Conservation (phyloP, 2,888 invertebrate species). For the Apoda limacodes region DNA sequence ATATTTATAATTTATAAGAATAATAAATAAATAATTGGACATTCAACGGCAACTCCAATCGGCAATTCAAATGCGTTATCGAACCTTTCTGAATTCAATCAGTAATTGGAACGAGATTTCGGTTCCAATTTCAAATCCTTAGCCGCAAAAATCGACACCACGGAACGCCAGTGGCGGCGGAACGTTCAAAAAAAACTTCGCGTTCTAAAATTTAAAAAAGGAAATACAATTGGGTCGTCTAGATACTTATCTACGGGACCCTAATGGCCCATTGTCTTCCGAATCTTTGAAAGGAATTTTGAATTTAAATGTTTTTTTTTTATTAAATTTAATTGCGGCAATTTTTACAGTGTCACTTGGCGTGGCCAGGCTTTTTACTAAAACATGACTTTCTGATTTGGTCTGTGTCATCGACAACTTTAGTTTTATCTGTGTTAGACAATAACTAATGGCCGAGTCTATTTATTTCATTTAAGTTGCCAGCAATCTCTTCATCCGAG, state of each 20-base stretch:
- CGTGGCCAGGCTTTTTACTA: constrained; percentile 27
- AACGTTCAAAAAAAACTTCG: constrained; percentile 13
- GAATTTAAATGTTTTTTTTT: constrained; percentile 41
- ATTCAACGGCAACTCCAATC: too few relatives aligned
- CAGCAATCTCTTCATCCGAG: too few relatives aligned
- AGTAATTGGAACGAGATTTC: constrained; percentile 21
- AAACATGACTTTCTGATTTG: constrained; percentile 23
- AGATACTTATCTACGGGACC: constrained; percentile 55
- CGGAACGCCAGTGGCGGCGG: constrained; percentile 20
- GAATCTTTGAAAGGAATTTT: constrained; percentile 32
- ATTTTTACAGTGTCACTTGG: constrained; percentile 57
- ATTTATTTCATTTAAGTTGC: too few relatives aligned
- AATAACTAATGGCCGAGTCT: constrained; percentile 16
- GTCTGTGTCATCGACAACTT: constrained; percentile 17
- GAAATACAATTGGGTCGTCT: constrained; percentile 43
- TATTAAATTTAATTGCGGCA: constrained; percentile 55
- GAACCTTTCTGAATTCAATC: constrained; percentile 21
- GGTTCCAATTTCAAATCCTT: constrained; percentile 26
- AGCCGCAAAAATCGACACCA: constrained; percentile 49
- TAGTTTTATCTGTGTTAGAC: constrained; percentile 9
- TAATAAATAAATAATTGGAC: too few relatives aligned
- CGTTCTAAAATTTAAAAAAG: constrained; percentile 35
- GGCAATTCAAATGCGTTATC: constrained; percentile 18
- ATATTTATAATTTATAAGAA: too few relatives aligned
- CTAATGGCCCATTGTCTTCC: constrained; percentile 63